A percentile compares a stretch with the other conserved stretches of the same genome.
These are phyloP conservation scores for Ecliptopera silaceata DNA, from an alignment of 2,888 invertebrate genomes.

Conservation along the genomic window DNA sequence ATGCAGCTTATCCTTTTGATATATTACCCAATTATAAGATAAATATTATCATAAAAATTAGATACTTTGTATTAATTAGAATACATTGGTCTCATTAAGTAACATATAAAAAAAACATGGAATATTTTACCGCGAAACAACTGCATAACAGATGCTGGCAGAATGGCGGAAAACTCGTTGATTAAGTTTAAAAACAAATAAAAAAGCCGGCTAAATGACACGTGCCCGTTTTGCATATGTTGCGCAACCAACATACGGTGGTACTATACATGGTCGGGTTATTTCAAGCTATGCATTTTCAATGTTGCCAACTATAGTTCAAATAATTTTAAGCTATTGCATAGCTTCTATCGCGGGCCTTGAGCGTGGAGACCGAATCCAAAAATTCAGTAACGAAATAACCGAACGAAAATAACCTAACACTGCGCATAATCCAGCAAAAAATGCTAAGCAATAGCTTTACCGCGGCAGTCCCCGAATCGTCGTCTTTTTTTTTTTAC, in stretches of 20 bases:
- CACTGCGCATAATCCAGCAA: too few relatives aligned
- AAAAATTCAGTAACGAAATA: too few relatives aligned
- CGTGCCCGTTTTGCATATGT: constrained; percentile 59
- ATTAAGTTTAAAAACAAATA: constrained; percentile 34
- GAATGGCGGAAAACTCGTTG: constrained; percentile 32
- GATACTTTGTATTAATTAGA: constrained; percentile 17
- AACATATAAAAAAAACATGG: constrained; percentile 9
- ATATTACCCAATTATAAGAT: constrained; percentile 15
- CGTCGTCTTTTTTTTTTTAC: too few relatives aligned
- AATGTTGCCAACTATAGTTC: too few relatives aligned
- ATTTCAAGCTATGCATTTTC: not conserved
- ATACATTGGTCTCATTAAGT: constrained; percentile 16
- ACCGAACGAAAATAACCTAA: too few relatives aligned
- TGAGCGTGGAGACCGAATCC: too few relatives aligned
- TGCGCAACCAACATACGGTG: constrained; percentile 42
- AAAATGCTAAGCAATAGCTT: too few relatives aligned
- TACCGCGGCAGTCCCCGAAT: too few relatives aligned
- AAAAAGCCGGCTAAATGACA: constrained; percentile 40
- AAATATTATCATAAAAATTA: constrained; percentile 9
- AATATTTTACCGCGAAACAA: constrained; percentile 21
- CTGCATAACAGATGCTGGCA: constrained; percentile 38
- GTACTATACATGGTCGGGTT: constrained; percentile 9
- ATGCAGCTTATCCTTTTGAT: constrained; percentile 12
- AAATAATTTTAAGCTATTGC: too few relatives aligned
- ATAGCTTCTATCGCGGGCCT: too few relatives aligned